phyloP scores from a whole-genome alignment of 2,797 vertebrate genomes.

The Cryptoprocta ferox region DNA sequence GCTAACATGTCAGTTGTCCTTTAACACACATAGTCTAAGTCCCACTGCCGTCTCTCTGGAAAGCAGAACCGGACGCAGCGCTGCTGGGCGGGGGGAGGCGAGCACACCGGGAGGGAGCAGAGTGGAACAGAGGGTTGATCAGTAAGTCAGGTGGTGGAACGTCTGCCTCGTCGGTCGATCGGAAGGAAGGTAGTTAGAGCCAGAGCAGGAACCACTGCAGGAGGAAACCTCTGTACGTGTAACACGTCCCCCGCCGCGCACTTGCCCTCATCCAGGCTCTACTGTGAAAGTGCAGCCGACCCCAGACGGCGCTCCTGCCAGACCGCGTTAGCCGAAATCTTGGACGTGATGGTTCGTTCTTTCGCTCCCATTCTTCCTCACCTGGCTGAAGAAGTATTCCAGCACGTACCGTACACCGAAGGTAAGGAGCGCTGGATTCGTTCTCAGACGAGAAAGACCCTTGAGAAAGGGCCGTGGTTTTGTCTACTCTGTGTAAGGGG shows the following conservation, averaged over 20 bases:
- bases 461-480: fast-evolving
- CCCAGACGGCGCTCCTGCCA: constrained; percentile 94
- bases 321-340: constrained; percentile 91
- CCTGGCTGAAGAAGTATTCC: constrained; percentile 96
- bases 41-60: too few relatives aligned
- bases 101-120: background rate
- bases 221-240: too few relatives aligned
- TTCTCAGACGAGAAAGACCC: background rate
- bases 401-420: constrained; percentile 91
- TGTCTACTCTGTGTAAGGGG: fast-evolving
- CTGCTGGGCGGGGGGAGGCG: too few relatives aligned
- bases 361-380: constrained; percentile 96
- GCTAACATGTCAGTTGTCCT: too few relatives aligned
- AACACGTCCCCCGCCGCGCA: background rate
- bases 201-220: too few relatives aligned
- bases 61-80: background rate
- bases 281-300: constrained; percentile 92
- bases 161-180: too few relatives aligned
- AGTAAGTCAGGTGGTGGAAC: background rate
- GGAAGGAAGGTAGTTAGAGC: background rate
- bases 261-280: constrained; percentile 88
- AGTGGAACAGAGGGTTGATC: background rate
- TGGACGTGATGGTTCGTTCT: constrained; percentile 92
- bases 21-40: too few relatives aligned
- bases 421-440: constrained; percentile 77